Conservation (phyloP, 2,113 vertebrate species). For the Myiozetetes cayanensis region DNA sequence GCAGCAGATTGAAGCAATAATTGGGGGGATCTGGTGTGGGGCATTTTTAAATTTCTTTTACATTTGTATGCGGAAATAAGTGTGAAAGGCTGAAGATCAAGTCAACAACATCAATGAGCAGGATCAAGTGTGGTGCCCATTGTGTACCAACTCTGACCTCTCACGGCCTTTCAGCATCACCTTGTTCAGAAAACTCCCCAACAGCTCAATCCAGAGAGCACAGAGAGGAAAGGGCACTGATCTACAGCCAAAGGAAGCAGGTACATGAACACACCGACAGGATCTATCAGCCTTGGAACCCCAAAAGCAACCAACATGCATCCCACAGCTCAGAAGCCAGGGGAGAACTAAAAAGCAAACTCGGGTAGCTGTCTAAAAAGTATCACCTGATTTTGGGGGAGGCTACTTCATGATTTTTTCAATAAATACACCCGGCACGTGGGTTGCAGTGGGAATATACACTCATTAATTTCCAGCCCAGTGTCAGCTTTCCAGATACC, state of each 20-base stretch:
- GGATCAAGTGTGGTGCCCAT: not conserved
- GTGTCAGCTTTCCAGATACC: slow-evolving; percentile 20
- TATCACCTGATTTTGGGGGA: not conserved
- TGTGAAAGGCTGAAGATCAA: not conserved
- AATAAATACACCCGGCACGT: not conserved
- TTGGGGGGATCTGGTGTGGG: accelerated
- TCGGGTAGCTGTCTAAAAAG: not conserved
- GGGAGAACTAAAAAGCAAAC: not conserved
- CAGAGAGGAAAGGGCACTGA: not conserved
- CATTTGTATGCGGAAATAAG: not conserved
- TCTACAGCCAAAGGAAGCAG: not conserved
- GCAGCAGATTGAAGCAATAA: not conserved
- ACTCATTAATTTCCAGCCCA: not conserved
- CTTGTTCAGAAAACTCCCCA: not conserved
- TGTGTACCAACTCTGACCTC: not conserved
- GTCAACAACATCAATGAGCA: not conserved
- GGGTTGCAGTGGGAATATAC: not conserved
- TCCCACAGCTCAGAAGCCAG: not conserved
- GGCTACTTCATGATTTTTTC: slow-evolving; percentile 11
- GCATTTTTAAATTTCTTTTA: not conserved
- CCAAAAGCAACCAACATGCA: not conserved
- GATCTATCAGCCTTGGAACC: not conserved
- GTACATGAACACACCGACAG: not conserved
- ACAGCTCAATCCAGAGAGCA: not conserved
- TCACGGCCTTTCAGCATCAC: not conserved